A percentile compares a stretch with the other conserved stretches of the same genome.
phyloP scores from a whole-genome alignment of 2,797 vertebrate species.

The Pantherophis vulpinus region DNA sequence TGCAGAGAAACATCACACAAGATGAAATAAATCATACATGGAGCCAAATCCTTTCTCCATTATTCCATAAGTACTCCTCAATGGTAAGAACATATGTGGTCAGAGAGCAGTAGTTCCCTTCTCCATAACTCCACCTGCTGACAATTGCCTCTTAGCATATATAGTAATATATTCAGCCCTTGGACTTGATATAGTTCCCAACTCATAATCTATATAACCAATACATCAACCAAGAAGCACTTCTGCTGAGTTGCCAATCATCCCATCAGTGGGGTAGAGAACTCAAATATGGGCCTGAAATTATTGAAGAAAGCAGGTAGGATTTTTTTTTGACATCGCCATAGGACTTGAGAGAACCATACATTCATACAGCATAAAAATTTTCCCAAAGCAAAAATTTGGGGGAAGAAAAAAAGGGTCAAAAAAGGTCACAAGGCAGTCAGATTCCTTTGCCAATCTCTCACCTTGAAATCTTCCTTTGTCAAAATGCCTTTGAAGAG shows the following conservation, averaged over 20 bases:
- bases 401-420: neutral
- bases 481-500: constrained; percentile 78
- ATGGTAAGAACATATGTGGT: neutral
- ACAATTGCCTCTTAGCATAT: neutral
- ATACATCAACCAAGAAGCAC: neutral
- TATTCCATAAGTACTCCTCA: neutral
- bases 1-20: neutral
- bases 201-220: neutral
- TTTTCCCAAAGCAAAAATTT: neutral
- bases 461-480: constrained; percentile 92
- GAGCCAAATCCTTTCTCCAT: neutral
- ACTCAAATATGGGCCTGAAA: neutral
- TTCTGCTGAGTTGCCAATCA: neutral
- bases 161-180: neutral
- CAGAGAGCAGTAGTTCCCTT: neutral
- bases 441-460: neutral
- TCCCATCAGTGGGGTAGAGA: too few relatives aligned
- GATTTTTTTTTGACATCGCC: neutral
- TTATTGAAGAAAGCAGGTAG: neutral
- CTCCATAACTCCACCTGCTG: neutral
- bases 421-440: neutral
- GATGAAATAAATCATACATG: neutral
- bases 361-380: neutral
- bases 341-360: neutral
- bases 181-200: neutral